Evolutionary conservation across 1,140 invertebrate genomes (phyloP).

Genomic region (Microvelia longipes): DNA sequence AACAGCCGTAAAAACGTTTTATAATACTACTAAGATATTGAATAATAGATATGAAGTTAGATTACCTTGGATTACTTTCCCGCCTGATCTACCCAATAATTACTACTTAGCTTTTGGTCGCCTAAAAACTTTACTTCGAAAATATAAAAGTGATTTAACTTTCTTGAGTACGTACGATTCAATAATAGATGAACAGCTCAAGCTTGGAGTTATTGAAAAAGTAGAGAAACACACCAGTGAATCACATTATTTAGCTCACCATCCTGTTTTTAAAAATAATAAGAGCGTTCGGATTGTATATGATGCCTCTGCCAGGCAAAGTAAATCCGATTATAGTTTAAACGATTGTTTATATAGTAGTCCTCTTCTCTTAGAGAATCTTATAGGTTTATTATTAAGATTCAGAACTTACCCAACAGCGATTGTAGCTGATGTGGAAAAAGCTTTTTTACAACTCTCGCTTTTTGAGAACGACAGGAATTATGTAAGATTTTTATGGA

Average conservation of each 20-base stretch:
- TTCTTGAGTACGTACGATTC: no score
- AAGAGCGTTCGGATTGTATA: no score
- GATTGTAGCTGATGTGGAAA: not conserved
- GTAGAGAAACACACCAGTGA: no score
- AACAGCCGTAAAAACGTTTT: not conserved
- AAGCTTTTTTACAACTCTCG: not conserved
- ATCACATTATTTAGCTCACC: no score
- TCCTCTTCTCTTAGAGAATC: not conserved
- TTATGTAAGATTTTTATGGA: not conserved
- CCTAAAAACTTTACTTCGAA: not conserved
- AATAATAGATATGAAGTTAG: not conserved
- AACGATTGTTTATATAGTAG: not conserved
- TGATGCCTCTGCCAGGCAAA: not conserved
- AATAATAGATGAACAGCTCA: no score
- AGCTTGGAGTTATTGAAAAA: no score
- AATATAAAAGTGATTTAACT: no score
- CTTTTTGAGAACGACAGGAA: not conserved
- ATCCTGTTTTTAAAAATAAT: no score
- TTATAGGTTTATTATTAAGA: not conserved
- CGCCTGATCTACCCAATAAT: not conserved
- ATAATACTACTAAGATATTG: not conserved
- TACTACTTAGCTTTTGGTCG: not conserved
- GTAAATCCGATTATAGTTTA: not conserved
- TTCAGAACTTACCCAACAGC: not conserved
- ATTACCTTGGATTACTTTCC: not conserved